A percentile compares a stretch with the other conserved stretches of the same genome.
Conservation (phyloP, 2,113 vertebrate species). For the Sialia sialis region DNA sequence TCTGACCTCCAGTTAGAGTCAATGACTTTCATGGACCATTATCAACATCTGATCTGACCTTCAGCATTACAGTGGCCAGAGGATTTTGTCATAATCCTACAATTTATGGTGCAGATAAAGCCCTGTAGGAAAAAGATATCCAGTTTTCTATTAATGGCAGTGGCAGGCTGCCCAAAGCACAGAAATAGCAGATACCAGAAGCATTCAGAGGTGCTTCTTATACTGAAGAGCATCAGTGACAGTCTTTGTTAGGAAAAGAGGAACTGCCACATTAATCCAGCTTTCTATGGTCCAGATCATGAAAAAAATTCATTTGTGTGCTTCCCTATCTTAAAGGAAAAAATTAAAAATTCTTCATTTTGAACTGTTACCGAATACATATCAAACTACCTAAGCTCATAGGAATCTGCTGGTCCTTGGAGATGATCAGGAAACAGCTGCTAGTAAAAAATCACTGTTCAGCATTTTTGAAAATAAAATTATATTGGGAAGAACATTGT, state of each 20-base stretch:
- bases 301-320: neutral
- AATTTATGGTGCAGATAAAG: conserved; percentile 4
- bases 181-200: neutral
- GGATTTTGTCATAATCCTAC: conserved; percentile 14
- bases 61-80: neutral
- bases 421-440: neutral
- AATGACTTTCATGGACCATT: neutral
- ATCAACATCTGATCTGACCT: neutral
- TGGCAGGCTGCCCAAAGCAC: neutral
- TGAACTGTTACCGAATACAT: neutral
- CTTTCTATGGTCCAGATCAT: neutral
- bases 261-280: neutral
- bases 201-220: neutral
- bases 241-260: neutral
- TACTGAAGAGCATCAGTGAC: neutral
- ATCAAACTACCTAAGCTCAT: neutral
- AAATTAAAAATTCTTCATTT: neutral
- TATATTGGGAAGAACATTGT: neutral
- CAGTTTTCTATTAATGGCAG: neutral
- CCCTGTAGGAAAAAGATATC: neutral
- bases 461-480: neutral
- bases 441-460: neutral
- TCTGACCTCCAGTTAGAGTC: neutral
- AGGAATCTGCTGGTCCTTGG: neutral
- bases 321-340: neutral